Conservation (phyloP, 1,140 invertebrate species). For the Hylaeus anthracinus region DNA sequence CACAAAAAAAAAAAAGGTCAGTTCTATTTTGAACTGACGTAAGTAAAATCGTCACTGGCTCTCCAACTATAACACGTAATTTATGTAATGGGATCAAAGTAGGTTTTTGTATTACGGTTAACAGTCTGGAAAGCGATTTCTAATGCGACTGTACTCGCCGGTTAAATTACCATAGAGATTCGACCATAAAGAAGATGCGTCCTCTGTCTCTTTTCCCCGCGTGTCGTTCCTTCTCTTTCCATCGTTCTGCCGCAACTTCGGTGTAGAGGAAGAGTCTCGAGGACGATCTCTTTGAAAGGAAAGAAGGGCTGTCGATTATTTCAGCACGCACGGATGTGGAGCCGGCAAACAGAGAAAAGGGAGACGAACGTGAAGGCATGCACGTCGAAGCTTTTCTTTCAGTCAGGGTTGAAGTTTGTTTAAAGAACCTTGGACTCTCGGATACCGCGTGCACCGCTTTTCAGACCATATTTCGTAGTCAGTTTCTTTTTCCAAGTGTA, state of each 20-base stretch:
- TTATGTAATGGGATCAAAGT: too few relatives aligned
- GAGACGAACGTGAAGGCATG: constrained; percentile 20
- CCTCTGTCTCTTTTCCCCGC: neutral
- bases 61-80: too few relatives aligned
- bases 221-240: neutral
- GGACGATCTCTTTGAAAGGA: constrained; percentile 27
- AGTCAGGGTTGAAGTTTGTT: constrained; percentile 44
- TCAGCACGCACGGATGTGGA: constrained; percentile 1
- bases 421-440: constrained; percentile 43
- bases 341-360: constrained; percentile 26
- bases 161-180: constrained; percentile 39
- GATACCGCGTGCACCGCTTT: neutral
- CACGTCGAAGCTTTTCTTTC: constrained; percentile 24
- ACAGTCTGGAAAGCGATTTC: neutral
- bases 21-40: too few relatives aligned
- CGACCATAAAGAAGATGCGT: constrained; percentile 8
- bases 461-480: neutral
- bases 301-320: constrained; percentile 35
- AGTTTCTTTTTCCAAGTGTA: neutral
- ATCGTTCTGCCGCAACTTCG: neutral
- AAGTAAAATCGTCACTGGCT: too few relatives aligned
- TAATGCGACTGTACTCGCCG: constrained; percentile 5
- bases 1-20: too few relatives aligned
- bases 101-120: neutral
- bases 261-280: constrained; percentile 22